Evolutionary conservation across 2,888 invertebrate species (phyloP).

Genomic region (Drosophila mayaguana): DNA sequence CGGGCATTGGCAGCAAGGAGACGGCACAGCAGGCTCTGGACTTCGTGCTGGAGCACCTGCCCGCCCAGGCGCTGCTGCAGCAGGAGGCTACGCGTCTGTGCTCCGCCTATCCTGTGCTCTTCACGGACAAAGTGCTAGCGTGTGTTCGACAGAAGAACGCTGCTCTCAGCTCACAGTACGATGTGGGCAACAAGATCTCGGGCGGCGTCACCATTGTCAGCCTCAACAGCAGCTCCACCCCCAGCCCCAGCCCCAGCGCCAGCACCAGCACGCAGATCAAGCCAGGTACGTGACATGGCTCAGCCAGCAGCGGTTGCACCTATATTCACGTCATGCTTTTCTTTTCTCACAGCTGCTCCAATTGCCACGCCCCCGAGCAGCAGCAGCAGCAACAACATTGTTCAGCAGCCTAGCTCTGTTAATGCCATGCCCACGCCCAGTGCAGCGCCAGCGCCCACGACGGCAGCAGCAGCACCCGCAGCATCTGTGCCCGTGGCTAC

Average conservation of each 20-base stretch:
- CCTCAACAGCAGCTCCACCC: slow-evolving; percentile 87
- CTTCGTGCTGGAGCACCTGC: slow-evolving; percentile 91
- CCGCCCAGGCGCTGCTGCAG: slow-evolving; percentile 90
- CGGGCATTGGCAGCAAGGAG: slow-evolving; percentile 91
- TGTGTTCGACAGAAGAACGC: slow-evolving; percentile 89
- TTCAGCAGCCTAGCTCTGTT: slow-evolving; percentile 33
- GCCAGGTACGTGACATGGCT: slow-evolving; percentile 66
- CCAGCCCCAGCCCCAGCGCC: slow-evolving; percentile 53
- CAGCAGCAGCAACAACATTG: slow-evolving; percentile 30
- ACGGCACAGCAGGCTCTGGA: slow-evolving; percentile 92
- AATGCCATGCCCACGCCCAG: slow-evolving; percentile 40
- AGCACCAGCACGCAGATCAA: slow-evolving; percentile 68
- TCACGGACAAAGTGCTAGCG: slow-evolving; percentile 91
- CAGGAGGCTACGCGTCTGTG: slow-evolving; percentile 93
- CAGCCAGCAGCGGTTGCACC: too few relatives aligned
- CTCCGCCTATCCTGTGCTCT: slow-evolving; percentile 92
- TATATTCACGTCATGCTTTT: not conserved
- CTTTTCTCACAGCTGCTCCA: slow-evolving; percentile 13
- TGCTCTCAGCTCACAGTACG: slow-evolving; percentile 85
- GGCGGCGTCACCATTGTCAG: slow-evolving; percentile 93
- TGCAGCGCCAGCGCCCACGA: slow-evolving; percentile 46
- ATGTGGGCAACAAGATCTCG: slow-evolving; percentile 90
- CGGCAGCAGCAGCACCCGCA: slow-evolving; percentile 58
- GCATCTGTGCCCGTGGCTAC: slow-evolving; percentile 63
- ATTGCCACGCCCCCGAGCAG: slow-evolving; percentile 39